Conservation (phyloP, 2,113 vertebrate genomes). For the Anas platyrhynchos region DNA sequence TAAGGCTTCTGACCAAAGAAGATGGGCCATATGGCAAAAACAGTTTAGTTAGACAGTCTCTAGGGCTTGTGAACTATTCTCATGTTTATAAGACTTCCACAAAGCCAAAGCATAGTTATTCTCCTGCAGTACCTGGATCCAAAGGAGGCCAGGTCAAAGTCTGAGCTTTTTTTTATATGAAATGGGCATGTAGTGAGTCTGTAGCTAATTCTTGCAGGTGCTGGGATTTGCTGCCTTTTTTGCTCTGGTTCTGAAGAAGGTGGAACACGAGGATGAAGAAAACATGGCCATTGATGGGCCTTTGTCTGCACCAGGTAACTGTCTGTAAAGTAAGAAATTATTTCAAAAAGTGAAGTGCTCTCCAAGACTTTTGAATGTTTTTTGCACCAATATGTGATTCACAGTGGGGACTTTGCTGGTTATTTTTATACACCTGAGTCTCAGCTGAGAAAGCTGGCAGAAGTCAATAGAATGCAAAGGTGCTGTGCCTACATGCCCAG, state of each 20-base stretch:
- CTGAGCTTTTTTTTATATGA: background rate
- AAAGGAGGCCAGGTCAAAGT: background rate
- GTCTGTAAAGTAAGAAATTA: background rate
- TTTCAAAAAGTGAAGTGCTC: background rate
- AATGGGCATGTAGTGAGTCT: background rate
- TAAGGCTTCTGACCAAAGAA: background rate
- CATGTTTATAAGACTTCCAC: background rate
- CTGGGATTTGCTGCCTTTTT: constrained; percentile 97
- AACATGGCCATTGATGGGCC: constrained; percentile 14
- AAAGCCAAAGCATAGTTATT: background rate
- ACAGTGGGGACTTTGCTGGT: background rate
- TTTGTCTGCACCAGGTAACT: constrained; percentile 73
- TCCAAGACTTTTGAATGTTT: background rate
- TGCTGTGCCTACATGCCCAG: background rate
- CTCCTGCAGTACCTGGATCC: background rate
- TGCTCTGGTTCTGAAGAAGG: constrained; percentile 89
- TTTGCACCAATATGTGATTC: background rate
- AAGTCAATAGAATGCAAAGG: background rate
- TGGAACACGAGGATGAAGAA: constrained; percentile 88
- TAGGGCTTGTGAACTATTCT: background rate
- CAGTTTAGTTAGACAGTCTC: background rate
- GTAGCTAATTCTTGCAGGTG: constrained; percentile 77
- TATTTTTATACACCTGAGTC: background rate
- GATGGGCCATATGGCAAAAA: background rate
- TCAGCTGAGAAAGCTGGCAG: background rate